phyloP scores from a whole-genome alignment of 2,113 vertebrate species.

The Clarias macrocephalus region DNA sequence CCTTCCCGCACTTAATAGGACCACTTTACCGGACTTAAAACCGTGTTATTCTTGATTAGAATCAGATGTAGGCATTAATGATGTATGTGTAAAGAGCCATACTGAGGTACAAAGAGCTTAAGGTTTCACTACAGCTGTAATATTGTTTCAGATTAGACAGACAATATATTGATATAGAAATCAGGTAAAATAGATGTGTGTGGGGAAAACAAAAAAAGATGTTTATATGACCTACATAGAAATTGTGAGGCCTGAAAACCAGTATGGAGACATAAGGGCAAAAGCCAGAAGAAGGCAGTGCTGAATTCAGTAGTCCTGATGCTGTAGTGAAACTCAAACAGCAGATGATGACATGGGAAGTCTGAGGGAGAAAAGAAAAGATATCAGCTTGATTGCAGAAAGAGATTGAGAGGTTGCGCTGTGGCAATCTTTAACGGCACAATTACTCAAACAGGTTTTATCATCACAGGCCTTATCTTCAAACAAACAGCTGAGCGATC shows the following conservation, averaged over 20 bases:
- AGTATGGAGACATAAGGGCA: not conserved
- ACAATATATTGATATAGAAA: conserved; percentile 1
- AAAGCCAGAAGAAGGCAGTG: not conserved
- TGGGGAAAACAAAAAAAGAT: not conserved
- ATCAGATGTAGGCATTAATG: conserved; percentile 1
- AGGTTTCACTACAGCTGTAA: not conserved
- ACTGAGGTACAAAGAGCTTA: conserved; percentile 13
- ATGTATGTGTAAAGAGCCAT: not conserved
- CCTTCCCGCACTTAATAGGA: not conserved
- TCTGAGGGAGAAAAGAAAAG: not conserved
- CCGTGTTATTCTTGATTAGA: not conserved
- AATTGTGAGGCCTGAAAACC: not conserved
- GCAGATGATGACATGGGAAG: conserved; percentile 9
- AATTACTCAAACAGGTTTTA: conserved; percentile 54
- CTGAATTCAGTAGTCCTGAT: not conserved
- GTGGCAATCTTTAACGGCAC: conserved; percentile 48
- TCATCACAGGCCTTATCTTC: conserved; percentile 50
- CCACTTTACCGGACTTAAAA: conserved; percentile 26
- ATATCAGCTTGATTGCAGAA: conserved; percentile 48
- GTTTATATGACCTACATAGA: too few species aligned
- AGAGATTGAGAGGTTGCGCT: conserved; percentile 43
- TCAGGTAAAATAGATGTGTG: too few species aligned
- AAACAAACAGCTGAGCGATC: conserved; percentile 56
- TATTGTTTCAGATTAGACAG: not conserved
- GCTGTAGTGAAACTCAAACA: not conserved